Conservation (phyloP, 2,797 vertebrate genomes). For the Anguilla obscura region DNA sequence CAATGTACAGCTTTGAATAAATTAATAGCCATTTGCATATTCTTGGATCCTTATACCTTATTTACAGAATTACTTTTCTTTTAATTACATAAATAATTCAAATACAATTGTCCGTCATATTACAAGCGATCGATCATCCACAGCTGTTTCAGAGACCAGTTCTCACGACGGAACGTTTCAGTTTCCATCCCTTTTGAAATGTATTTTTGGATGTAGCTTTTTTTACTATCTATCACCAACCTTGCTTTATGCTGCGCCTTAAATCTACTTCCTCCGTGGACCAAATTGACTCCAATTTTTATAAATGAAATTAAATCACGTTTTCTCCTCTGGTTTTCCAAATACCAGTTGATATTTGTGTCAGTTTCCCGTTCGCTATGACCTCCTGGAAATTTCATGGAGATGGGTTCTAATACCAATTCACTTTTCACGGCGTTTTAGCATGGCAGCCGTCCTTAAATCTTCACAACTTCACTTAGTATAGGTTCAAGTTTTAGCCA, state of each 20-base stretch:
- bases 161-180: slow-evolving; percentile 47
- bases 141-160: slow-evolving; percentile 44
- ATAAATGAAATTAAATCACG: background rate
- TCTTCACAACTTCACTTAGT: slow-evolving; percentile 22
- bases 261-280: slow-evolving; percentile 18
- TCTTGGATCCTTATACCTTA: slow-evolving; percentile 94
- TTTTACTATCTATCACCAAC: slow-evolving; percentile 30
- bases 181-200: slow-evolving; percentile 66
- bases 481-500: slow-evolving; percentile 49
- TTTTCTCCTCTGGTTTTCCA: background rate
- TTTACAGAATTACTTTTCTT: slow-evolving; percentile 90
- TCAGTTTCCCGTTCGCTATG: background rate
- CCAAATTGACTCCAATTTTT: slow-evolving; percentile 3
- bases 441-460: slow-evolving; percentile 21
- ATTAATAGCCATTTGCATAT: slow-evolving; percentile 99
- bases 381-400: background rate
- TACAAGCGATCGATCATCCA: slow-evolving; percentile 57
- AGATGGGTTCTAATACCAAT: background rate
- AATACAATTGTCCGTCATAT: slow-evolving; percentile 68
- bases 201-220: slow-evolving; percentile 57
- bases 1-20: slow-evolving; percentile 99
- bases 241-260: background rate
- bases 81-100: slow-evolving; percentile 99
- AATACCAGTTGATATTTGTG: slow-evolving; percentile 5
- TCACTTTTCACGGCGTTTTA: slow-evolving; percentile 48